phyloP scores from a whole-genome alignment of 1,140 invertebrate genomes.

The Cydia strobilella region DNA sequence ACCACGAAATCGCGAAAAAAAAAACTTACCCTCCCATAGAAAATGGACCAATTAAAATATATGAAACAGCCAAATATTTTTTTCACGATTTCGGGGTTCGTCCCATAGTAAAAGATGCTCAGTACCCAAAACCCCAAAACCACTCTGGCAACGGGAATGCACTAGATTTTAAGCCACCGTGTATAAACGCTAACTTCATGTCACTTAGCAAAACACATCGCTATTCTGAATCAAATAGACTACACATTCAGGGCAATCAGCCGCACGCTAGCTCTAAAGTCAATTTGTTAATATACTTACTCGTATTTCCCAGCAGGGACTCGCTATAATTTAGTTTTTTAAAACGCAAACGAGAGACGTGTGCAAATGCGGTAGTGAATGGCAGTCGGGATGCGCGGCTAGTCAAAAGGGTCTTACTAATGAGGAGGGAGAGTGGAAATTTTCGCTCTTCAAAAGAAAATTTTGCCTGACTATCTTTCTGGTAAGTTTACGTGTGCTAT shows the following conservation, averaged over 20 bases:
- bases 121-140: too few relatives aligned
- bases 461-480: constrained; percentile 63
- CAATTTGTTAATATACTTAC: constrained; percentile 14
- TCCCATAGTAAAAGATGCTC: too few relatives aligned
- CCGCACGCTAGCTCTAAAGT: background rate
- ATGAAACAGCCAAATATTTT: too few relatives aligned
- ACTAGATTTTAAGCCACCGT: too few relatives aligned
- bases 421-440: constrained; percentile 66
- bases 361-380: constrained; percentile 58
- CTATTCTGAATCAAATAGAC: background rate
- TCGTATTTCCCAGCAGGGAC: constrained; percentile 25
- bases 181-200: background rate
- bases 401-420: constrained; percentile 67
- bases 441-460: constrained; percentile 69
- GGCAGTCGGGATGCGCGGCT: constrained; percentile 59
- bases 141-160: too few relatives aligned
- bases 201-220: background rate
- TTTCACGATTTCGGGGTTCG: too few relatives aligned
- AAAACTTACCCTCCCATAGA: too few relatives aligned
- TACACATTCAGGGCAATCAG: background rate
- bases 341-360: constrained; percentile 46
- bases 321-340: constrained; percentile 35
- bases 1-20: too few relatives aligned
- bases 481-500: constrained; percentile 60
- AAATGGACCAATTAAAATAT: too few relatives aligned